Evolutionary conservation across 1,140 invertebrate genomes (phyloP), one percentile per base, ranked within the genome.

Genomic region (Drosophila elegans): DNA sequence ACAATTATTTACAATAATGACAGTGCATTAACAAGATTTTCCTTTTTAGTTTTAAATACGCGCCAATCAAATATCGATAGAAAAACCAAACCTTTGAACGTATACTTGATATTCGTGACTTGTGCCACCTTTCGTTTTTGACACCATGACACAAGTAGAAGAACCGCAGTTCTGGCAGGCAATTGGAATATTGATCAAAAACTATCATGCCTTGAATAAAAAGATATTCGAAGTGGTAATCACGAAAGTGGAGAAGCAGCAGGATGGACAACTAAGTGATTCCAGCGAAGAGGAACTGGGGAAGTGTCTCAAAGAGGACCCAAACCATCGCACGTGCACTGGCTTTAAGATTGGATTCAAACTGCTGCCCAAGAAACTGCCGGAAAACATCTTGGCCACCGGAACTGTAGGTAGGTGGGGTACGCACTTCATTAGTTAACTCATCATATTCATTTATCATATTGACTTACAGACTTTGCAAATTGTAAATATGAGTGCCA

Each of bases 171-270:
- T 91, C 54, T 92, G 88, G 90, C 66, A 63, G 13, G 77, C 72
- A 10, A 80, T 92, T 45, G 53, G 38, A 13, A 82, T 92, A 56
- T 78, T 92, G 56, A 76, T 92, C 25, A 76, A 66, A 60, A 92
- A 92, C 52, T 92, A 88, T 21, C 88, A 92, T 57, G 79, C 91
- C 2, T 29, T 92, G 21, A 92, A 92, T 77, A 92, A 79, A 64
- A 90, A 90, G 52, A 84, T 92, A 74, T 92, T 91, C 36, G 84
- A 71, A 3, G 85, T 90, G 44, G 38, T 80, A 0, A 69, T 90
- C 10, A 80, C 74, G 13, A 36, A 67, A 55, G 74, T 89, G 3
- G 51, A 62, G 29, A 80, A 80, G 25, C 36, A 53, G 10, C 44
- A 79, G n/a, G 21, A 79, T 52, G 79, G 56, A 0, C 29, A 48